Evolutionary conservation across 2,797 vertebrate genomes (phyloP).

Genomic region (Anomalospiza imberbis): DNA sequence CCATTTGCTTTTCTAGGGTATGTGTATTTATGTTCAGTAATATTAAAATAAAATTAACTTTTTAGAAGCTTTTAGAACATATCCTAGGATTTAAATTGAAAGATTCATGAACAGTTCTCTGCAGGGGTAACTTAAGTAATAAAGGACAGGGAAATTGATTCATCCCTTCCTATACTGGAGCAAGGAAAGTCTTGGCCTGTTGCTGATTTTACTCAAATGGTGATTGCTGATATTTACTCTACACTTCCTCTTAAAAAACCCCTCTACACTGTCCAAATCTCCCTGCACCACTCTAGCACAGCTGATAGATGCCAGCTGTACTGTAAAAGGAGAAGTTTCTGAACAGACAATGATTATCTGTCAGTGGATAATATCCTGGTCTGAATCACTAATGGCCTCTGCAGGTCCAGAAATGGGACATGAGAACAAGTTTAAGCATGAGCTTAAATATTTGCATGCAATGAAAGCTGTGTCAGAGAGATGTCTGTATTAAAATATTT

Average conservation of each 20-base stretch:
- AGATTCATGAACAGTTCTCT: background rate
- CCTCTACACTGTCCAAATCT: background rate
- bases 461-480: background rate
- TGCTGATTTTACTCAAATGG: background rate
- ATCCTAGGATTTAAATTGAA: background rate
- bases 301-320: constrained; percentile 24
- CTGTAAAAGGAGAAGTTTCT: constrained; percentile 7
- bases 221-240: background rate
- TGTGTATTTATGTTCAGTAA: background rate
- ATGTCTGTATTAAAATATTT: background rate
- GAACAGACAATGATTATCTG: constrained; percentile 11
- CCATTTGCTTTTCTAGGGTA: background rate
- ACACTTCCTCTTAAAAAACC: background rate
- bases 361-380: background rate
- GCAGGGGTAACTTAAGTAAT: background rate
- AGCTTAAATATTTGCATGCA: constrained; percentile 11
- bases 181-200: background rate
- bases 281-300: background rate
- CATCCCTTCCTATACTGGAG: background rate
- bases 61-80: background rate
- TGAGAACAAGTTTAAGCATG: background rate
- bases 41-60: background rate
- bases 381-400: constrained; percentile 29
- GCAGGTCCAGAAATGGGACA: background rate
- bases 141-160: background rate